Evolutionary conservation across 23 tunicate genomes (phyloP).

Genomic region (Trididemnum clinides): DNA sequence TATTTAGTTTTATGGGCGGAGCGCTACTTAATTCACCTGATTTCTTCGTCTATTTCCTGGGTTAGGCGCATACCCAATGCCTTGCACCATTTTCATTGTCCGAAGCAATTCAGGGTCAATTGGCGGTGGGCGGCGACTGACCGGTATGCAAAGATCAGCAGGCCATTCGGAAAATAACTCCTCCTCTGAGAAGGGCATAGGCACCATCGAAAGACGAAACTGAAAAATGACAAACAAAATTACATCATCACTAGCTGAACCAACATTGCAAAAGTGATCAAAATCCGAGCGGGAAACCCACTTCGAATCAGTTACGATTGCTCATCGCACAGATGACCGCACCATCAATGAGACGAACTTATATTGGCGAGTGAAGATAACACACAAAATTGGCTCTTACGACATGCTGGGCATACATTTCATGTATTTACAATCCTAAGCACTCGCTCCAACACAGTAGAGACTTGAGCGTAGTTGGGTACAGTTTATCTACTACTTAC

Average conservation of each 20-base stretch:
- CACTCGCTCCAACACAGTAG: too few relatives aligned
- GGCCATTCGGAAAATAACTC: conserved; percentile 95
- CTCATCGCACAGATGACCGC: too few relatives aligned
- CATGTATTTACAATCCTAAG: too few relatives aligned
- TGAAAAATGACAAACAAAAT: too few relatives aligned
- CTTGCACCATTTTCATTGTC: conserved; percentile 87
- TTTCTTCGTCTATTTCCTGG: conserved; percentile 82
- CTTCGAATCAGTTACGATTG: background rate
- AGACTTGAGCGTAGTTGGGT: too few relatives aligned
- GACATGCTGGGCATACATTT: too few relatives aligned
- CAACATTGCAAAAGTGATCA: background rate
- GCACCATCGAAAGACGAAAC: conserved; percentile 63
- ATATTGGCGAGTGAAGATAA: too few relatives aligned
- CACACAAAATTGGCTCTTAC: too few relatives aligned
- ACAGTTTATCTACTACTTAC: too few relatives aligned
- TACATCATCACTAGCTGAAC: too few relatives aligned
- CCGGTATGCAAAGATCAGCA: conserved; percentile 40
- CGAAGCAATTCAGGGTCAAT: conserved; percentile 78
- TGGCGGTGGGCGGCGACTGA: conserved; percentile 91
- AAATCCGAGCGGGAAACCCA: background rate
- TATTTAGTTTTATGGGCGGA: too few relatives aligned
- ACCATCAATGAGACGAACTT: too few relatives aligned
- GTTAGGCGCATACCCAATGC: conserved; percentile 96
- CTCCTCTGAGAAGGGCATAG: conserved; percentile 74
- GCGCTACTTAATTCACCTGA: conserved; percentile 41